Percentiles rank a stretch among this genome's conserved stretches.
These are phyloP conservation scores for Pipra filicauda DNA, from an alignment of 2,113 vertebrate genomes.

Conservation along the genomic window DNA sequence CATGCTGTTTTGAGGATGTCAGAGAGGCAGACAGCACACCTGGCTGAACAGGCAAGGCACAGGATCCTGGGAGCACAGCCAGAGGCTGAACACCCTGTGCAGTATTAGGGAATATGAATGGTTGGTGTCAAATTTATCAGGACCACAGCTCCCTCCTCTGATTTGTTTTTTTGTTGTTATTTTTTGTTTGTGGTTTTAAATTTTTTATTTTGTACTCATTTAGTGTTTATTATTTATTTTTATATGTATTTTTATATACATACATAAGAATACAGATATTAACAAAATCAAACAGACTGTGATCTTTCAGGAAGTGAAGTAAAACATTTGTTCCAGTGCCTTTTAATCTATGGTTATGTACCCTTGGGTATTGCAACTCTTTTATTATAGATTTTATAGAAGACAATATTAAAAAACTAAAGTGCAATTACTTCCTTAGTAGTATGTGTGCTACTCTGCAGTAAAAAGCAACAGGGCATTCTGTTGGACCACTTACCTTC, in stretches of 20 bases:
- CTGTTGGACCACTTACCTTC: not conserved
- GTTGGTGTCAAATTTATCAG: not conserved
- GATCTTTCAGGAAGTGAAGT: not conserved
- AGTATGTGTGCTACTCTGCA: not conserved
- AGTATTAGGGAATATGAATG: not conserved
- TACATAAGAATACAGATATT: not conserved
- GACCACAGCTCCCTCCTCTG: not conserved
- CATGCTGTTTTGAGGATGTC: rapidly evolving
- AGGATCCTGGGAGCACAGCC: not conserved
- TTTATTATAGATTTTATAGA: not conserved
- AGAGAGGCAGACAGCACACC: not conserved
- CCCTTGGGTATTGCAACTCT: not conserved
- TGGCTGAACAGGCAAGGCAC: not conserved
- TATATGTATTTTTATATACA: not conserved
- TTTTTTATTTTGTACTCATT: not conserved
- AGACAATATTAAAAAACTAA: not conserved
- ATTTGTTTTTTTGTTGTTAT: not conserved
- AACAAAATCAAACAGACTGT: not conserved
- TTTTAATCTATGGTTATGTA: not conserved
- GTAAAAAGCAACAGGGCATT: not conserved
- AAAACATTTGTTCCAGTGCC: not conserved
- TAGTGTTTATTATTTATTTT: not conserved
- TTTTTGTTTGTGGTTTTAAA: not conserved
- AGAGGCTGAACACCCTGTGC: not conserved
- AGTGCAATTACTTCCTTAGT: not conserved